These are phyloP conservation scores for Cyclura pinguis DNA, from an alignment of 2,797 vertebrate species.

Conservation along the genomic window DNA sequence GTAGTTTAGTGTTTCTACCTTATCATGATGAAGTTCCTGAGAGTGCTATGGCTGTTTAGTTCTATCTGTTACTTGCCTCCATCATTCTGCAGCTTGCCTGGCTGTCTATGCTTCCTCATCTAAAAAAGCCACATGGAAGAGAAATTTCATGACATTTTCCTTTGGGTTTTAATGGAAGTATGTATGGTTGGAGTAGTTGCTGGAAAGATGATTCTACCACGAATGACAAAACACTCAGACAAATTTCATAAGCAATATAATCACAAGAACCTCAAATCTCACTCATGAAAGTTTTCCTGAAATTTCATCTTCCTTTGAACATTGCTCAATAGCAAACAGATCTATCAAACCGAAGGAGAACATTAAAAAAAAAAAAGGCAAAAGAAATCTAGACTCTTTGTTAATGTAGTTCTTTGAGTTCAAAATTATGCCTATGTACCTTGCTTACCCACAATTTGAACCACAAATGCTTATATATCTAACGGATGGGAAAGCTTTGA, in stretches of 20 bases:
- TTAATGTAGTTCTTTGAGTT: background rate
- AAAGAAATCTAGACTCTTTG: background rate
- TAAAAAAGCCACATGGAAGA: background rate
- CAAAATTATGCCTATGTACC: background rate
- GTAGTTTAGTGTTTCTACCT: background rate
- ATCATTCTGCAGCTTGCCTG: background rate
- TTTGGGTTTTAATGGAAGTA: background rate
- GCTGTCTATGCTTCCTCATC: background rate
- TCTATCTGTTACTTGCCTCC: background rate
- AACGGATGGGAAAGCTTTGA: background rate
- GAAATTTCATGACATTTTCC: background rate
- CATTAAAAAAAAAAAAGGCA: background rate
- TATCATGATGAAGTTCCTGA: background rate
- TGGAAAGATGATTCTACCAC: background rate
- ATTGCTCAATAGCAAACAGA: background rate
- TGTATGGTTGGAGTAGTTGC: too few relatives aligned
- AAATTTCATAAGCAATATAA: background rate
- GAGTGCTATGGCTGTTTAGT: background rate
- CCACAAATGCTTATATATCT: background rate
- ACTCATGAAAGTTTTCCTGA: background rate
- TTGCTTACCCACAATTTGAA: background rate
- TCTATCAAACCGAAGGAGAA: background rate
- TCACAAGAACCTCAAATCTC: background rate
- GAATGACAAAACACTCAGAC: background rate
- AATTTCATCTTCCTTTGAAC: background rate